These are phyloP conservation scores for Psettodes erumei DNA, from an alignment of 2,113 vertebrate species.

Conservation along the genomic window DNA sequence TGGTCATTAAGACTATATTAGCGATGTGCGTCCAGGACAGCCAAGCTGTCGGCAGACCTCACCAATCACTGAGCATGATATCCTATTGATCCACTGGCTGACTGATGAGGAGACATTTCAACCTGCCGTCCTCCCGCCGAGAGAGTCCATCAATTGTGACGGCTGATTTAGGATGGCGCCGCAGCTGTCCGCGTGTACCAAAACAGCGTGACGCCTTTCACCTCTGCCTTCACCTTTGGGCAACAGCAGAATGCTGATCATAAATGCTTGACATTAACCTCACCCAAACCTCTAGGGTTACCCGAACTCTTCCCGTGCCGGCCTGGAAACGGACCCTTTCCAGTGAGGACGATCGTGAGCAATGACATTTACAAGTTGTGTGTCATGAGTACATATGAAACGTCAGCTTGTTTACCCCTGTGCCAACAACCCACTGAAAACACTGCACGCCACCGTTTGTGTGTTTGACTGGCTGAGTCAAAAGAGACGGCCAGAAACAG, in stretches of 20 bases:
- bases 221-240: not conserved
- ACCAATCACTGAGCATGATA: constrained; percentile 13
- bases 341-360: not conserved
- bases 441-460: constrained; percentile 1
- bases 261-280: not conserved
- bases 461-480: not conserved
- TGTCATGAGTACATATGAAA: not conserved
- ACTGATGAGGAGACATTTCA: constrained; percentile 37
- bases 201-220: not conserved
- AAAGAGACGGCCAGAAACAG: constrained; percentile 1
- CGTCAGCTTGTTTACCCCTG: constrained; percentile 10
- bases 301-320: not conserved
- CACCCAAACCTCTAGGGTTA: not conserved
- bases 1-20: not conserved
- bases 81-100: constrained; percentile 35
- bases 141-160: constrained; percentile 3
- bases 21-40: not conserved
- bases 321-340: not conserved
- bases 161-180: constrained; percentile 23
- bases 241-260: not conserved
- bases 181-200: not conserved
- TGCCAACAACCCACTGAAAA: constrained; percentile 18
- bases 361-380: not conserved
- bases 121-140: not conserved
- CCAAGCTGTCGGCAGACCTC: not conserved